Percentiles rank a stretch among this genome's conserved stretches.
Conservation (phyloP, 1,140 invertebrate species). For the Helicoverpa armigera region DNA sequence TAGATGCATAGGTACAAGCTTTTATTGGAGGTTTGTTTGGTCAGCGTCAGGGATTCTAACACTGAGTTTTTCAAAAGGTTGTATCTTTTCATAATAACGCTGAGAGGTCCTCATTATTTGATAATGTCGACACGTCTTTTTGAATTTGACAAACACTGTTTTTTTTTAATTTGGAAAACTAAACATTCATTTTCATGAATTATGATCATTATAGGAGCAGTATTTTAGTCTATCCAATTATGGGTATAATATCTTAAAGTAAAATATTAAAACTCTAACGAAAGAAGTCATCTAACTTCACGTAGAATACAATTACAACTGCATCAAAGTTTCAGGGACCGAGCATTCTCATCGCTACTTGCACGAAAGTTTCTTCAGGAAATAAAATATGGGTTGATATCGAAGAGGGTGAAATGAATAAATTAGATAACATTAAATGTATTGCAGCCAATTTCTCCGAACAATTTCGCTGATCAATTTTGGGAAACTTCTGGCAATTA, state of each 20-base stretch:
- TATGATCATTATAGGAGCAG: background rate
- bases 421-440: constrained; percentile 50
- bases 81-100: no score
- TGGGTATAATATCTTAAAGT: no score
- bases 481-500: constrained; percentile 33
- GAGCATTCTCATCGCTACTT: constrained; percentile 13
- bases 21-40: background rate
- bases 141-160: background rate
- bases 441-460: constrained; percentile 40
- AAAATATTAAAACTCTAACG: no score
- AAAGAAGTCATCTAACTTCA: background rate
- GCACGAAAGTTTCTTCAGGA: constrained; percentile 10
- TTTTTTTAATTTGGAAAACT: no score
- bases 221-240: background rate
- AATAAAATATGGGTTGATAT: constrained; percentile 16
- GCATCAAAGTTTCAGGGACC: constrained; percentile 35
- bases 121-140: background rate
- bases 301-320: background rate
- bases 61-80: no score
- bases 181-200: no score
- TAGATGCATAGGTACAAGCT: background rate
- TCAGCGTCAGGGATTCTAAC: background rate
- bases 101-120: no score
- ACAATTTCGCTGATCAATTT: constrained; percentile 40
- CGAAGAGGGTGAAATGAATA: constrained; percentile 38